Evolutionary conservation across 2,797 vertebrate genomes (phyloP), one percentile per base, ranked within the genome.

Genomic region (Bryconaethiops microstoma): DNA sequence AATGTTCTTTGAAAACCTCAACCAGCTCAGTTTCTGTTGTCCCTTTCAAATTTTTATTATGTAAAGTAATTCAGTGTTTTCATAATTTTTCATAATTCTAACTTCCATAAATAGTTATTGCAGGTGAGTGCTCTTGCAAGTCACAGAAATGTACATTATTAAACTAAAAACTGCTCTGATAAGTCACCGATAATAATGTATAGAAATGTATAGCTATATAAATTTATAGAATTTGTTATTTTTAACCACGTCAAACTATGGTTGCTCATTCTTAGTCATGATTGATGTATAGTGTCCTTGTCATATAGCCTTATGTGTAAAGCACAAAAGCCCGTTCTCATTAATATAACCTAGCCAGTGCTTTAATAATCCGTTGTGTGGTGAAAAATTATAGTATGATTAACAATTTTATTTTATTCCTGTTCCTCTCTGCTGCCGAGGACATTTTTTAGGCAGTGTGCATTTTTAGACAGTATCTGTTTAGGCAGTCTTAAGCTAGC

Each of bases 1-100:
- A 84, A 88, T 78, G 64, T 74, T 21, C 48, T 83, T 83, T 77
- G 35, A 74, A 86, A 83, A 83, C 78, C 60, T n/a, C 25, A 63
- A 45, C 50, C 65, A 69, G 63, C 52, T 78, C 55, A 76, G 55
- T 76, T 78, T 80, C 48, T 83, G 71, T 83, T 25, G n/a, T 83
- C 40, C 64, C 16, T 83, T 79, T 62, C 4, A 82, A 45, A 75
- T 74, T 67, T 1, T 84, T 68, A 14, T 65, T 25, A 70, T 62
- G n/a, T 39, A 45, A 59, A 68, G 5, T 68, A 69, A 25, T 64
- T 60, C 65, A 57, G 48, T 57, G 40, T 40, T 74, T 57, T 29
- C 16, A 42, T 57, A 64, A 64, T 35, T 16, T 35, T 5, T n/a
- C n/a, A n/a, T n/a, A 25, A 13, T 9, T 5, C n/a, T 75, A 19